Base-by-base conservation (phyloP, 2,888 invertebrate genomes). In the Eupithecia tripunctaria region DNA sequence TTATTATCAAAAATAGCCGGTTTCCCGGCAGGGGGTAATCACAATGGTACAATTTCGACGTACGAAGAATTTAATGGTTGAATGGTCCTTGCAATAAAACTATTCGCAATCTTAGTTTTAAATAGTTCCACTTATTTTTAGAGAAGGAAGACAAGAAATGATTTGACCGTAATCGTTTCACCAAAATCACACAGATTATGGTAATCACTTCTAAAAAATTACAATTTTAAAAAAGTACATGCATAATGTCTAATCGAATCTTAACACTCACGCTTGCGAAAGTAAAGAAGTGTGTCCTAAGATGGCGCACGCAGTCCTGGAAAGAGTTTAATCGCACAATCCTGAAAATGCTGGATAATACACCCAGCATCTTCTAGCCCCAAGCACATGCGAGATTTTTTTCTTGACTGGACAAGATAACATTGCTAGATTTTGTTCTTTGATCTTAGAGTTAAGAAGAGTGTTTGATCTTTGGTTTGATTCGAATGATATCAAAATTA, bases 1-100 rank as follows among this genome's bases (percentile, higher is more conserved):
- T 71, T 38, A 59, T 14, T 32, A 71, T 32, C 41, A 67, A 68
- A 65, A 74, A 72, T 68, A 76, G 77, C 78, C 71, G 75, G 78
- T 77, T 76, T n/a, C 29, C 12, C 64, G 59, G 70, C 68, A 72
- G n/a, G 71, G 76, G 74, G 70, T 66, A 60, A 68, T 71, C 67
- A 75, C 72, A 72, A 76, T 72, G 68, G 51, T 41, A 68, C 47
- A 43, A 62, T 71, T 72, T 64, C 29, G 32, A 18, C n/a, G 15
- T 71, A 68, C 68, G 32, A 29, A 32, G 71, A 74, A 71, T 67
- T 66, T 12, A 36, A 56, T 70, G 32, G 41, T 67, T 66, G 12
- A 36, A 56, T 70, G 32, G 41, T 41, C 63, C 15, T 60, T 29
- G 8, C 27, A 60, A 60, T 29, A 66, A 41, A 70, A 56, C 38